Evolutionary conservation across 2,888 invertebrate species (phyloP).

Genomic region (Drepana falcataria): DNA sequence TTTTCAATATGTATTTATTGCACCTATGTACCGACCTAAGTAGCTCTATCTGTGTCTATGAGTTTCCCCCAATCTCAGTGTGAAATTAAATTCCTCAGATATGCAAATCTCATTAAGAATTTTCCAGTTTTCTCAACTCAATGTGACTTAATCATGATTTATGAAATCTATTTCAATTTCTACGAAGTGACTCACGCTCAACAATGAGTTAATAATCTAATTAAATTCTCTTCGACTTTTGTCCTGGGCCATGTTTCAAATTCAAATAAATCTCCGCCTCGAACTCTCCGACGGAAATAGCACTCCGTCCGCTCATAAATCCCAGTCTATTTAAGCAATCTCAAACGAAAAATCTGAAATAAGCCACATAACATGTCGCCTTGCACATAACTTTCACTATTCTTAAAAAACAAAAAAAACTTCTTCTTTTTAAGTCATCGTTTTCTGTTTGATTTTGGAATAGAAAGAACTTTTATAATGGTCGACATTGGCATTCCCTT

Average conservation of each 20-base stretch:
- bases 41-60: too few species aligned
- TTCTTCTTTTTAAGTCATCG: constrained; percentile 1
- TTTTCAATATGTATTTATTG: too few species aligned
- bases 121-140: constrained; percentile 30
- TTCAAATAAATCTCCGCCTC: constrained; percentile 71
- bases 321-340: constrained; percentile 73
- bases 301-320: constrained; percentile 73
- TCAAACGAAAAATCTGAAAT: constrained; percentile 73
- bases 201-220: constrained; percentile 72
- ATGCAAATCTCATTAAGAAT: constrained; percentile 22
- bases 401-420: constrained; percentile 32
- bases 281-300: constrained; percentile 74
- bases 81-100: constrained; percentile 1
- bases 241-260: constrained; percentile 71
- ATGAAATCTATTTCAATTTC: constrained; percentile 43
- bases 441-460: background rate
- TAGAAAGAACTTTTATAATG: background rate
- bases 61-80: too few species aligned
- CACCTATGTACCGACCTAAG: too few species aligned
- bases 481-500: background rate
- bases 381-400: constrained; percentile 42
- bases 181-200: constrained; percentile 45
- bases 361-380: constrained; percentile 58
- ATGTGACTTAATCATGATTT: constrained; percentile 41
- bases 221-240: constrained; percentile 70